Evolutionary conservation across 2,113 vertebrate species (phyloP).

Genomic region (Aix galericulata): DNA sequence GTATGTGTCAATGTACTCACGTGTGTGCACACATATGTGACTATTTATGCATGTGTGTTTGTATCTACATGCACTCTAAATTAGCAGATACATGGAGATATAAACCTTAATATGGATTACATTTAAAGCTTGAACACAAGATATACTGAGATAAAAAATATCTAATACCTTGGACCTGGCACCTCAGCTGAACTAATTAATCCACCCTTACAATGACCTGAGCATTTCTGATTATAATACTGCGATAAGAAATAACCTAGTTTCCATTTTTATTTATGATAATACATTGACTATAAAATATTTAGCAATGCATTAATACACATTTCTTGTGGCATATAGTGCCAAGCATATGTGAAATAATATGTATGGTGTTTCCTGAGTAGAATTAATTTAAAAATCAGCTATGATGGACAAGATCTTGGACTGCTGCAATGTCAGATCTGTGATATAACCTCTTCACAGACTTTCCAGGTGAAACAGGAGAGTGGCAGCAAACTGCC

Average conservation of each 20-base stretch:
- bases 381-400: background rate
- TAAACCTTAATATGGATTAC: background rate
- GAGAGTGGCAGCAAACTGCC: conserved; percentile 23
- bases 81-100: background rate
- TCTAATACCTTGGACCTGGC: background rate
- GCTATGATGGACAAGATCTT: background rate
- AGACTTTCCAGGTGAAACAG: conserved; percentile 37
- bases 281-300: conserved; percentile 9
- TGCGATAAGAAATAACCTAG: conserved; percentile 26
- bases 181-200: background rate
- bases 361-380: background rate
- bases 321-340: background rate
- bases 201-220: background rate
- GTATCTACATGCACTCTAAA: background rate
- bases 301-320: background rate
- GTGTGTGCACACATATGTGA: accelerated
- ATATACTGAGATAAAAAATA: background rate
- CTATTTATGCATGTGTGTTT: background rate
- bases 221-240: background rate
- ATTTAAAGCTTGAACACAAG: conserved; percentile 20
- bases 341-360: background rate
- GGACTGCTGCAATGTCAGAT: background rate
- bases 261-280: conserved; percentile 2
- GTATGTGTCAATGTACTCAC: background rate
- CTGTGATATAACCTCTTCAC: accelerated